These are phyloP conservation scores for Drosophila ezoana DNA, from an alignment of 2,888 invertebrate genomes.

Conservation along the genomic window DNA sequence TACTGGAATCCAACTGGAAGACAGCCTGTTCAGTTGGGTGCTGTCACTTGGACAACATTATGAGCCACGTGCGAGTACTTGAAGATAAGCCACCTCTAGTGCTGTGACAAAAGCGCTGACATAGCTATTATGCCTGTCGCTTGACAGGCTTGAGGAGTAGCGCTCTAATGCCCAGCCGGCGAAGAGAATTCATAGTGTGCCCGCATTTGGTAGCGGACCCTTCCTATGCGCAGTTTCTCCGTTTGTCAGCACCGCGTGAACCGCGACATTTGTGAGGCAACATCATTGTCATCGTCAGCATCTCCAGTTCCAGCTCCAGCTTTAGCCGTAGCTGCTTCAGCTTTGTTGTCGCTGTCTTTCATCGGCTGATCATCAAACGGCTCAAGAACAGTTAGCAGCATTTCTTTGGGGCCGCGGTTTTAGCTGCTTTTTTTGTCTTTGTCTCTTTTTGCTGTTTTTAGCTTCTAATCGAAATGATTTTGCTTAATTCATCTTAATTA, in stretches of 20 bases:
- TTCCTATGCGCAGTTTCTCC: neutral
- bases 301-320: slow-evolving; percentile 4
- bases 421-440: neutral
- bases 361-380: slow-evolving; percentile 76
- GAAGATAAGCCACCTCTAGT: too few species aligned
- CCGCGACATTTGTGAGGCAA: slow-evolving; percentile 33
- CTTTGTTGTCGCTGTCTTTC: slow-evolving; percentile 25
- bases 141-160: neutral
- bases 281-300: slow-evolving; percentile 30
- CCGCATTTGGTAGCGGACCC: slow-evolving; percentile 17
- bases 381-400: slow-evolving; percentile 65
- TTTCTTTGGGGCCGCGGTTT: slow-evolving; percentile 15
- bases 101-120: neutral
- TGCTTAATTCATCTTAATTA: slow-evolving; percentile 82
- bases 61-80: too few species aligned
- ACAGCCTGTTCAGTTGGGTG: too few species aligned
- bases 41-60: neutral
- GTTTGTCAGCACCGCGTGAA: slow-evolving; percentile 30
- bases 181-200: neutral
- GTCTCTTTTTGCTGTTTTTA: slow-evolving; percentile 2
- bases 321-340: slow-evolving; percentile 6
- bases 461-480: slow-evolving; percentile 80
- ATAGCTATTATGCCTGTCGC: slow-evolving; percentile 3
- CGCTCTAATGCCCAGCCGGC: neutral
- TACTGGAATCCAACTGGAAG: too few species aligned